phyloP scores from a whole-genome alignment of 2,888 invertebrate genomes.

The Drosophila seclusa region DNA sequence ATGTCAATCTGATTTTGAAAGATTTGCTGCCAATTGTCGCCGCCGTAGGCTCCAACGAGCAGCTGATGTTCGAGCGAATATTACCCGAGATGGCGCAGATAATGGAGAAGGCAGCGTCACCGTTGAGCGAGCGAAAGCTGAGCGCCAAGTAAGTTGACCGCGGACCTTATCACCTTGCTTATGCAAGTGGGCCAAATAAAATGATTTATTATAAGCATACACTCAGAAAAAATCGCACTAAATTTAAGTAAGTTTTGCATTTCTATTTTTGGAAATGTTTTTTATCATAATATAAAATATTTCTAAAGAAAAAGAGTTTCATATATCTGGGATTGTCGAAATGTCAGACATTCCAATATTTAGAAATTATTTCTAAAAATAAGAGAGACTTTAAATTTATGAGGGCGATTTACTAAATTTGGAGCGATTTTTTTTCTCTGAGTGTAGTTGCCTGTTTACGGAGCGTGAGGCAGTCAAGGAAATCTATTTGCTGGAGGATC shows the following conservation, averaged over 20 bases:
- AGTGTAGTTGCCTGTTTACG: constrained; percentile 60
- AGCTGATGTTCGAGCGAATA: constrained; percentile 64
- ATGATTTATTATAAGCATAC: neutral
- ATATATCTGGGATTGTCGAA: no score
- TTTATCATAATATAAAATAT: neutral
- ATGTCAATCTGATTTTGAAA: constrained; percentile 61
- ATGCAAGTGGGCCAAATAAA: neutral
- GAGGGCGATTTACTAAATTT: neutral
- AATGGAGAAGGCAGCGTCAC: constrained; percentile 24
- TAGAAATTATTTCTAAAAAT: neutral
- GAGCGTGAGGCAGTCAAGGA: constrained; percentile 62
- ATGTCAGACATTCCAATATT: neutral
- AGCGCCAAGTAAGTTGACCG: constrained; percentile 61
- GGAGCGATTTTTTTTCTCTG: neutral
- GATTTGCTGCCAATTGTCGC: constrained; percentile 68
- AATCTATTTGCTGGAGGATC: constrained; percentile 80
- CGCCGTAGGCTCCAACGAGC: constrained; percentile 67
- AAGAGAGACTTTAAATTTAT: neutral
- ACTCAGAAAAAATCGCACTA: neutral
- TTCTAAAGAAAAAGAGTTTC: neutral
- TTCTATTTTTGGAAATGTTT: neutral
- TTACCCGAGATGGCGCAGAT: constrained; percentile 67
- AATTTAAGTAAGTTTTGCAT: neutral
- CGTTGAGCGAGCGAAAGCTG: constrained; percentile 50
- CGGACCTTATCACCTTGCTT: neutral